Base-by-base conservation (phyloP, 2,797 vertebrate species). In the Hippocampus kuda region DNA sequence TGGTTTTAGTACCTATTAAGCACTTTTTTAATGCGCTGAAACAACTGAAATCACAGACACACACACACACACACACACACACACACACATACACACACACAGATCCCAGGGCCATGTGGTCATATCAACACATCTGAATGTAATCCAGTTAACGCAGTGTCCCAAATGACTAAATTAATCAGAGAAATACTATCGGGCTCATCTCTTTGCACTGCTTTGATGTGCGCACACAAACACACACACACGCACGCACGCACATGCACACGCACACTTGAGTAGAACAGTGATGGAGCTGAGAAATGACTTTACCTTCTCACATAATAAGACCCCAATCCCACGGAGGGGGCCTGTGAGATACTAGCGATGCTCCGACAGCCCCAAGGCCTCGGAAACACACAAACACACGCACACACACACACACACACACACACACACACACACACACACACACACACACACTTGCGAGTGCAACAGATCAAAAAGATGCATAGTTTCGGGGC, bases 281-380 rank as follows among this genome's bases (percentile, higher is more conserved):
- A 95, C 94, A 93, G 90, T 93, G 92, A 93, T 92, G 92, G 88
- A 90, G 92, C 91, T 92, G 92, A 80, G 79, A 94, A 96, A 95
- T 94, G 92, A 92, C 93, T 94, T 94, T 93, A 91, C 92, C 92
- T 94, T 91, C 92, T 92, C 93, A 88, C 92, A 95, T 94, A 95
- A 94, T 94, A 92, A 91, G 88, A 92, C 82, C 79, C 93, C 91
- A 94, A 94, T 93, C 92, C 93, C 93, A 92, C 91, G 92, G 91
- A 92, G 26, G 92, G 91, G 75, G 92, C 92, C 92, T 92, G 89
- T 91, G 93, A 94, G 94, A 95, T 95, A 90, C 91, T 90, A 95
- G 95, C 94, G 91, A 91, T 87, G 88, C 85, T 88, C 56, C 46
- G n/a, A 77, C 72, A 89, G 84, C 93, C 90, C 84, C 82, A 86